Percentiles rank a stretch among this genome's conserved stretches.
phyloP scores from a whole-genome alignment of 2,888 invertebrate genomes.

The Microplitis manilae region DNA sequence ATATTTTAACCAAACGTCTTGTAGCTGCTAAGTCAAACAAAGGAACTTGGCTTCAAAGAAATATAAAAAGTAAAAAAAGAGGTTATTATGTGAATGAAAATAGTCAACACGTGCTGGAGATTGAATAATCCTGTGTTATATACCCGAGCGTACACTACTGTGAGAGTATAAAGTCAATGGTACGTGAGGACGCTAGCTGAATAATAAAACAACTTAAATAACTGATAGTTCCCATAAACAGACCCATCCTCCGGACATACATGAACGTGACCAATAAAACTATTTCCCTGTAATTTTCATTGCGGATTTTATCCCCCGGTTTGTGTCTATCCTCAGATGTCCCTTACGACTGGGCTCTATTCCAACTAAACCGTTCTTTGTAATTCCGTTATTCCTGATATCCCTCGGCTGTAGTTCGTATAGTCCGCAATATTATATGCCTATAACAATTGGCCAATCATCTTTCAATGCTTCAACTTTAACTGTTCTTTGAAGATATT shows the following conservation, averaged over 20 bases:
- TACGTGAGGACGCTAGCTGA: background rate
- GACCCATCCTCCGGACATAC: conserved; percentile 38
- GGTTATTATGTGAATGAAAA: background rate
- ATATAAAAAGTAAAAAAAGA: background rate
- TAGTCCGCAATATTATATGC: background rate
- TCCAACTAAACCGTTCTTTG: conserved; percentile 28
- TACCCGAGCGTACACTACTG: background rate
- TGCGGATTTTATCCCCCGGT: conserved; percentile 22
- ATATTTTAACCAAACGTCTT: too few relatives aligned
- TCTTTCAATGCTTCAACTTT: conserved; percentile 9
- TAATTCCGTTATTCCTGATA: conserved; percentile 32
- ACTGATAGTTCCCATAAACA: conserved; percentile 30
- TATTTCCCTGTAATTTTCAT: conserved; percentile 35
- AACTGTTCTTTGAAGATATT: background rate
- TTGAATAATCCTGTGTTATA: background rate
- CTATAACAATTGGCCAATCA: conserved; percentile 37
- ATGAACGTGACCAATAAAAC: conserved; percentile 37
- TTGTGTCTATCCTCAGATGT: background rate
- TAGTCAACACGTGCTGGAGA: background rate
- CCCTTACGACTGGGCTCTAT: conserved; percentile 3
- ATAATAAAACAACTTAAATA: conserved; percentile 29
- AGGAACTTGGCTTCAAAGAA: too few relatives aligned
- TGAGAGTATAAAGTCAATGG: background rate
- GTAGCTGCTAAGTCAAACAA: too few relatives aligned
- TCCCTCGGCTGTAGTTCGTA: background rate